Percentiles rank a stretch among this genome's conserved stretches.
Evolutionary conservation across 2,888 invertebrate genomes (phyloP).

Genomic region (Stegana nigrithorax): DNA sequence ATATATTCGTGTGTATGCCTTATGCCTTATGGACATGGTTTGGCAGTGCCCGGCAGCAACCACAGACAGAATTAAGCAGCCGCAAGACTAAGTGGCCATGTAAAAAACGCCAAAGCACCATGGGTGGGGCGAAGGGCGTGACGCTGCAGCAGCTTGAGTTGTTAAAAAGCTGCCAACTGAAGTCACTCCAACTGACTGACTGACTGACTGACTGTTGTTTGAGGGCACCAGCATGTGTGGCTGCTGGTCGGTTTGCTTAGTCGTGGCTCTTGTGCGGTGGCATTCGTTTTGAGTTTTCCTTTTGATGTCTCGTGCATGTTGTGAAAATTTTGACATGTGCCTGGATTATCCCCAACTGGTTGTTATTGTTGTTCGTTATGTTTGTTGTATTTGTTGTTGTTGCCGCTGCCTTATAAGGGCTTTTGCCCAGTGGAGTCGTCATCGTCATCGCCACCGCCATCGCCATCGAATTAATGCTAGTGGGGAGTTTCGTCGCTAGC

Average conservation of each 20-base stretch:
- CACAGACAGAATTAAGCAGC: constrained; percentile 9
- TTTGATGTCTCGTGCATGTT: constrained; percentile 41
- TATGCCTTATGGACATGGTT: no score
- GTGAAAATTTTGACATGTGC: constrained; percentile 60
- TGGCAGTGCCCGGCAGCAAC: not conserved
- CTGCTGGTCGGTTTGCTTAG: not conserved
- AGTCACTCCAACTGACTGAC: no score
- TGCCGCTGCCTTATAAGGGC: not conserved
- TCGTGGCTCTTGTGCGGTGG: not conserved
- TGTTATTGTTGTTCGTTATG: not conserved
- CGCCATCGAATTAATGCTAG: not conserved
- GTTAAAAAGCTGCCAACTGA: no score
- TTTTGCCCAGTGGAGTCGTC: constrained; percentile 7
- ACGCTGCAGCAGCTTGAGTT: no score
- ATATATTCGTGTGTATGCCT: no score
- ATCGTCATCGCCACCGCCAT: no score
- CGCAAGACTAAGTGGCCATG: constrained; percentile 15
- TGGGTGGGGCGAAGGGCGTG: not conserved
- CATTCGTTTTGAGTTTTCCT: constrained; percentile 26
- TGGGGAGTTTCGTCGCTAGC: constrained; percentile 20
- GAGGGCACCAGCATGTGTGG: not conserved
- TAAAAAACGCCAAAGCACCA: constrained; percentile 11
- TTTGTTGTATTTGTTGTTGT: not conserved
- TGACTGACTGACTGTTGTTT: no score
- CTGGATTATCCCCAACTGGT: constrained; percentile 37